Percentiles rank a stretch among this genome's conserved stretches.
Conservation (phyloP, 92 coral and sea anemone species). For the Actinernus sp. region DNA sequence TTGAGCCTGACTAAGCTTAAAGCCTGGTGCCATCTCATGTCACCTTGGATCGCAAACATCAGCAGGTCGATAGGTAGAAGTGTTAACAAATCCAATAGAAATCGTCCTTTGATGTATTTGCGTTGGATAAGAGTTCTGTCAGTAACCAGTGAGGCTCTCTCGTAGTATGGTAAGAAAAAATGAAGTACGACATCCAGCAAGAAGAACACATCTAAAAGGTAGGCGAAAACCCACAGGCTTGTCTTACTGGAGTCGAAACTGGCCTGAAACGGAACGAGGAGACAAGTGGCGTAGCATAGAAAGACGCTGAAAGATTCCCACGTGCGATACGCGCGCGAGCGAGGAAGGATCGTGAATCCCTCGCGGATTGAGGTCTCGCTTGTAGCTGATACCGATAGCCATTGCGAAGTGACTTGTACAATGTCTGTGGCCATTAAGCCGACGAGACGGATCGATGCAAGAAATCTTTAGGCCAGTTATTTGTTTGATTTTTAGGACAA, state of each 20-base stretch:
- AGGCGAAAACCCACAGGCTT: conserved; percentile 57
- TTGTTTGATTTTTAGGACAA: too few species aligned
- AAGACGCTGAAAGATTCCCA: conserved; percentile 72
- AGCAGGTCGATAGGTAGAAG: conserved; percentile 73
- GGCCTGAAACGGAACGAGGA: conserved; percentile 78
- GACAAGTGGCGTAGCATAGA: conserved; percentile 54
- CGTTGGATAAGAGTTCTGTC: conserved; percentile 57
- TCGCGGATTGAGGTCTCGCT: not conserved
- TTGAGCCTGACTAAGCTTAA: conserved; percentile 74
- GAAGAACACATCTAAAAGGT: conserved; percentile 64
- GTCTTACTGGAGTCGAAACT: conserved; percentile 56
- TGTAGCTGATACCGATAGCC: too few species aligned
- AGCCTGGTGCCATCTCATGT: conserved; percentile 61
- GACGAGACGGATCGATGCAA: too few species aligned
- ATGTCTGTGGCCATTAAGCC: too few species aligned
- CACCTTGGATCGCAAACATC: conserved; percentile 18
- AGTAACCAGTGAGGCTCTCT: conserved; percentile 75
- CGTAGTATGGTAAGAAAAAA: conserved; percentile 71
- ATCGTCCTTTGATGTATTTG: conserved; percentile 64
- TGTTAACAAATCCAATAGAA: conserved; percentile 59
- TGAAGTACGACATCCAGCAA: conserved; percentile 61
- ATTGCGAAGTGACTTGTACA: too few species aligned
- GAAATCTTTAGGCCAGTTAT: too few species aligned
- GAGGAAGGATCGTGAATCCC: conserved; percentile 66
- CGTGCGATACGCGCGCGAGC: conserved; percentile 51